These are phyloP conservation scores for Solea solea DNA, from an alignment of 2,113 vertebrate species.

Conservation along the genomic window DNA sequence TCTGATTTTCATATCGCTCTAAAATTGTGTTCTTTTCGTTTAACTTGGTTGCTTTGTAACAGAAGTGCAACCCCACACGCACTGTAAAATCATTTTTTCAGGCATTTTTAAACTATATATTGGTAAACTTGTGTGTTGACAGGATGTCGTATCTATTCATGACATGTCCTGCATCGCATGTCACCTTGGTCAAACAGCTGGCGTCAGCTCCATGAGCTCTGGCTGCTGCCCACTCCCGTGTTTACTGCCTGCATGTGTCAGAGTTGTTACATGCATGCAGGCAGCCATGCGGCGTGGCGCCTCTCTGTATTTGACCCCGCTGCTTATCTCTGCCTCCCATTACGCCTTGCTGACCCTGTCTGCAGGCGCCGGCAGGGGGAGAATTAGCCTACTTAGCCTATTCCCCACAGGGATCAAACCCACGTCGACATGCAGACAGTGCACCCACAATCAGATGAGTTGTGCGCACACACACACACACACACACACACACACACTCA, in stretches of 20 bases:
- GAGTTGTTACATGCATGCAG: conserved; percentile 54
- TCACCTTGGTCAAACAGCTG: conserved; percentile 78
- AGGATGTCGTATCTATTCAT: conserved; percentile 67
- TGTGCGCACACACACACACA: background rate
- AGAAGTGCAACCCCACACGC: too few relatives aligned
- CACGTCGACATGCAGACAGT: conserved; percentile 44
- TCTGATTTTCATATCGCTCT: too few relatives aligned
- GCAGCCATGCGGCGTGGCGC: conserved; percentile 54
- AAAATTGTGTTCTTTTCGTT: too few relatives aligned
- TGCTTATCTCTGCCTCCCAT: conserved; percentile 78
- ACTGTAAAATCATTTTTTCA: too few relatives aligned
- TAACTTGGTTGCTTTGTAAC: too few relatives aligned
- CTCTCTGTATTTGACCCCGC: conserved; percentile 56
- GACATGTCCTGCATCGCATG: conserved; percentile 61
- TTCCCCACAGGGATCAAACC: conserved; percentile 67
- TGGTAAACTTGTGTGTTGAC: conserved; percentile 54
- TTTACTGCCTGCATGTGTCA: conserved; percentile 70
- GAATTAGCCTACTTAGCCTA: conserved; percentile 76
- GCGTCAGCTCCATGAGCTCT: conserved; percentile 70
- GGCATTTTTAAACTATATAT: background rate
- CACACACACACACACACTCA: background rate
- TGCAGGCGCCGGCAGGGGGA: conserved; percentile 58
- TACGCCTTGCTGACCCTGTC: conserved; percentile 66
- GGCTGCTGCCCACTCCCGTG: conserved; percentile 55
- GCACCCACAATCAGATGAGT: conserved; percentile 31